phyloP scores from a whole-genome alignment of 1,140 invertebrate species.

The Leptestheria dahalacensis region DNA sequence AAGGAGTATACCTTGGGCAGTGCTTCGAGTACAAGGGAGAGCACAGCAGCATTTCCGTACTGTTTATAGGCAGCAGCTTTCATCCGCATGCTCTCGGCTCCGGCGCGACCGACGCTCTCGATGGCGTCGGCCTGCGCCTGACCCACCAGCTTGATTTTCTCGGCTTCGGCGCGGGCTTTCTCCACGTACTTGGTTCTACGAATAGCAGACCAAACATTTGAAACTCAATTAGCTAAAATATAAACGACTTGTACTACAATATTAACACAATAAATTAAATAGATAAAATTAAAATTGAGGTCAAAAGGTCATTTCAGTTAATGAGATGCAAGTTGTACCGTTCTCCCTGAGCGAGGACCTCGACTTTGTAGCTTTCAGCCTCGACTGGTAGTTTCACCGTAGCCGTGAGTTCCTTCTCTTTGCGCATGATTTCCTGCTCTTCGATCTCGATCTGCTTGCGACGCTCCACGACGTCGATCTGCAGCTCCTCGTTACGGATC shows the following conservation, averaged over 20 bases:
- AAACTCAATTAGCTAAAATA: no score
- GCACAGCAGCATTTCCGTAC: conserved; percentile 87
- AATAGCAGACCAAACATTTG: neutral
- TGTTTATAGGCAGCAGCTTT: conserved; percentile 89
- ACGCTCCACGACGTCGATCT: conserved; percentile 86
- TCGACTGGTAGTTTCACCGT: conserved; percentile 85
- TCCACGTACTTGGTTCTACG: conserved; percentile 71
- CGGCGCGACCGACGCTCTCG: conserved; percentile 73
- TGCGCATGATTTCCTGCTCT: conserved; percentile 81
- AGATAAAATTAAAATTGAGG: no score
- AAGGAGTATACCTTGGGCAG: conserved; percentile 79
- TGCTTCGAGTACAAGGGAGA: conserved; percentile 79
- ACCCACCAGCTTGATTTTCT: conserved; percentile 76
- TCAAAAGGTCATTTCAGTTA: no score
- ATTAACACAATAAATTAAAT: no score
- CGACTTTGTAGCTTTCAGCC: conserved; percentile 79
- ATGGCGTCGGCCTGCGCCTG: conserved; percentile 78
- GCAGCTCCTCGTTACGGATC: conserved; percentile 91
- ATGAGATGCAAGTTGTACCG: conserved; percentile 38
- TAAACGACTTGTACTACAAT: no score
- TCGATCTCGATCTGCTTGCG: conserved; percentile 89
- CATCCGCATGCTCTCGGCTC: conserved; percentile 83
- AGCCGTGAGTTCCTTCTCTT: conserved; percentile 80
- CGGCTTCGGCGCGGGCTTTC: conserved; percentile 75
- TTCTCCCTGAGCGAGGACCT: conserved; percentile 80